Evolutionary conservation across 2,797 vertebrate genomes (phyloP), one percentile per base, ranked within the genome.

Genomic region (Scarus forsteni): DNA sequence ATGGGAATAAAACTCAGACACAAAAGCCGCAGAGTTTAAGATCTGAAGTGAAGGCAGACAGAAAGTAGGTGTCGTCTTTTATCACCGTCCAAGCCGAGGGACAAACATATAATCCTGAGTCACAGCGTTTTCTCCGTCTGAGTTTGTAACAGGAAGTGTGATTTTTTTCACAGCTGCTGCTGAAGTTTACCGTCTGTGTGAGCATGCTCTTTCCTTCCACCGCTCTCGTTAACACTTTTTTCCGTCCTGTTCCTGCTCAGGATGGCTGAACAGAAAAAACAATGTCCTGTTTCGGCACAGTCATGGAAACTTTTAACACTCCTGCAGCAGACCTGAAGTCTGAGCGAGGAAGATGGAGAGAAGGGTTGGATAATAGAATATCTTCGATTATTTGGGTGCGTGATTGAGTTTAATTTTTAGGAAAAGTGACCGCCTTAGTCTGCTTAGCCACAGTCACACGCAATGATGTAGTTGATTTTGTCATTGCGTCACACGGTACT

Each of bases 221-320:
- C 40, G 27, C 34, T 45, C 16, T 3, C 0, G 55, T 57, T 60
- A 13, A 56, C 63, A 60, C 18, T 56, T 56, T 73, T 83, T 83
- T 83, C 68, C 71, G 15, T 10, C 3, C 14, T 11, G 14, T 11
- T 19, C 54, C 50, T 55, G 55, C 45, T 73, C 59, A 64, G 64
- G 50, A n/a, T 67, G 40, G 52, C 68, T 60, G 10, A 5, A 1
- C 15, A 62, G 46, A 36, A 66, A 53, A 40, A 60, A 66, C 42
- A 38, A 50, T 46, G 19, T 40, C 51, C 14, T 62, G 34, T 60
- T 61, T 44, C 43, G 11, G 43, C 11, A 7, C 14, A 1, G 13
- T 6, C 3, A 44, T 44, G 43, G 43, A 44, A 44, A 44, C 43
- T 14, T 39, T 7, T 7, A 39, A 39, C 38, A 39, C 9, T 13